These are phyloP conservation scores for Brachionichthys hirsutus DNA, from an alignment of 2,113 vertebrate species.

Conservation along the genomic window DNA sequence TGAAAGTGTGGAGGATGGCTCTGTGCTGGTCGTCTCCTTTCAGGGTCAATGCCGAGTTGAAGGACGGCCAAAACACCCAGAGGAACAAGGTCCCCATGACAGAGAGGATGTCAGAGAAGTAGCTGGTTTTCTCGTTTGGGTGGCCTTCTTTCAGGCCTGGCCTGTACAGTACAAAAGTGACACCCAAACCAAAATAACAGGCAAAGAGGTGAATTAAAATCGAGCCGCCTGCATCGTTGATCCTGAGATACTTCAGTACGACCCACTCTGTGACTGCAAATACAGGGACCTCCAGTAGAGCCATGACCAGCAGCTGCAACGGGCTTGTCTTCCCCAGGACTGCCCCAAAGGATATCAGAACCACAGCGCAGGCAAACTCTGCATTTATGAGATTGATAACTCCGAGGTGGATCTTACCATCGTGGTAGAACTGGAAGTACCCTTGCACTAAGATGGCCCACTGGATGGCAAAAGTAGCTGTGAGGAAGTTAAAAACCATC, in stretches of 20 bases:
- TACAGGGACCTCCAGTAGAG: conserved; percentile 77
- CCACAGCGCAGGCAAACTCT: conserved; percentile 81
- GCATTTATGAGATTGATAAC: conserved; percentile 81
- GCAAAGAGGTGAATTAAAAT: conserved; percentile 85
- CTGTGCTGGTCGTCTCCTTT: conserved; percentile 80
- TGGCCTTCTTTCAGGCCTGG: conserved; percentile 48
- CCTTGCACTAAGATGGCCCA: conserved; percentile 84
- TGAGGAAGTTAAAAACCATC: conserved; percentile 83
- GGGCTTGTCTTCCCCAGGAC: conserved; percentile 83
- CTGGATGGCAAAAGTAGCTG: conserved; percentile 81
- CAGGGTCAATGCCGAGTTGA: conserved; percentile 78
- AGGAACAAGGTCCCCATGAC: conserved; percentile 82
- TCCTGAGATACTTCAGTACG: conserved; percentile 70
- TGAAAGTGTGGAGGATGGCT: conserved; percentile 83
- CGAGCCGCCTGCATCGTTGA: conserved; percentile 83
- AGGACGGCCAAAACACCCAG: conserved; percentile 89
- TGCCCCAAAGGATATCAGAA: conserved; percentile 83
- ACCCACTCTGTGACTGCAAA: conserved; percentile 81
- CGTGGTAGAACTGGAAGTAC: conserved; percentile 76
- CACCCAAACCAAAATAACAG: conserved; percentile 84
- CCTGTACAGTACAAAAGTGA: conserved; percentile 80
- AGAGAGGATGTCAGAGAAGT: conserved; percentile 78
- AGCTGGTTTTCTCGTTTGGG: conserved; percentile 75
- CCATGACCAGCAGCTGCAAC: conserved; percentile 83
- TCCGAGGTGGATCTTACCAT: conserved; percentile 76